These are phyloP conservation scores for Hypena proboscidalis DNA, from an alignment of 2,888 invertebrate species.

Conservation along the genomic window DNA sequence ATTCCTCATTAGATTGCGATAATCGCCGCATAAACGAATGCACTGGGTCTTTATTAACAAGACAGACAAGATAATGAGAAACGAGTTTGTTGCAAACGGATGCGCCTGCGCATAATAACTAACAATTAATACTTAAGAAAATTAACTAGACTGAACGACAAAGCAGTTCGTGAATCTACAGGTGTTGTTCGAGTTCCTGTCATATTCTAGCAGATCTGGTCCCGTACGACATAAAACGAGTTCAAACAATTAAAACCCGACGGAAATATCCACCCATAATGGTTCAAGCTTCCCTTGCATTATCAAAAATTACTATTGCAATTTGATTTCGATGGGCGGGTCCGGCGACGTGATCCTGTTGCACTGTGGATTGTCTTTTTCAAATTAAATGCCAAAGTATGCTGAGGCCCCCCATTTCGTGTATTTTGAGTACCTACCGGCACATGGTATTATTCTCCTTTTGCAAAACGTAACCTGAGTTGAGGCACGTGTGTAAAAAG, in stretches of 20 bases:
- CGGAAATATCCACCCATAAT: slow-evolving; percentile 80
- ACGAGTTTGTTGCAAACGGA: slow-evolving; percentile 69
- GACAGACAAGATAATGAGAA: slow-evolving; percentile 67
- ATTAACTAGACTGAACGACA: slow-evolving; percentile 61
- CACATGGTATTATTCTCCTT: slow-evolving; percentile 66
- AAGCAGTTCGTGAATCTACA: slow-evolving; percentile 70
- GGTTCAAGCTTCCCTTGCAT: slow-evolving; percentile 69
- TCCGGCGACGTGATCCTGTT: slow-evolving; percentile 66
- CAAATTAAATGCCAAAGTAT: slow-evolving; percentile 72
- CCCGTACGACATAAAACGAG: slow-evolving; percentile 55
- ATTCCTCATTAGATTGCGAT: slow-evolving; percentile 13
- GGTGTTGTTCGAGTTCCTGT: slow-evolving; percentile 50
- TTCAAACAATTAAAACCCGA: slow-evolving; percentile 68
- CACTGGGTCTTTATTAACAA: slow-evolving; percentile 36
- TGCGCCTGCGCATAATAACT: slow-evolving; percentile 63
- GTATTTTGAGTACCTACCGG: slow-evolving; percentile 49
- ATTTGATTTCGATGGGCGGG: slow-evolving; percentile 72
- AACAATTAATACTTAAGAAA: slow-evolving; percentile 70
- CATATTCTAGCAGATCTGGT: slow-evolving; percentile 65
- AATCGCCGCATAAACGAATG: slow-evolving; percentile 21
- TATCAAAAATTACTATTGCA: slow-evolving; percentile 81
- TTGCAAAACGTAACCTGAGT: slow-evolving; percentile 73
- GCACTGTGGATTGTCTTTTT: slow-evolving; percentile 73
- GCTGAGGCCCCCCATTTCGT: slow-evolving; percentile 63
- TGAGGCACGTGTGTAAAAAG: slow-evolving; percentile 72